Conservation (phyloP, 2,113 vertebrate genomes). For the Corythaixoides concolor region DNA sequence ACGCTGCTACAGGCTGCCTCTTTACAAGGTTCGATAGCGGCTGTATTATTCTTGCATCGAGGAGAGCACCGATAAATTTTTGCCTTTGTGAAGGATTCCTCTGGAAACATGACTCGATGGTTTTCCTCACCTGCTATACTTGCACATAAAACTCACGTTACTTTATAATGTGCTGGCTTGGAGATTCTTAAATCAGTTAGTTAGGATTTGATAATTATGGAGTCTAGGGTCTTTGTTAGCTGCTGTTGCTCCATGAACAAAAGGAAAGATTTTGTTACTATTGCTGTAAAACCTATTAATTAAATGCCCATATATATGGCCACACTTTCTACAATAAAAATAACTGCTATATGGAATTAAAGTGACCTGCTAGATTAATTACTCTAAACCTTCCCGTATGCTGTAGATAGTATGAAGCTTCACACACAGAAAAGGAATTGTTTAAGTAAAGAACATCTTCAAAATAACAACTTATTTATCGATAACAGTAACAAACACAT, state of each 20-base stretch:
- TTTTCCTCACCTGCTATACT: background rate
- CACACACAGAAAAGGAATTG: background rate
- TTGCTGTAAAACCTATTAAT: background rate
- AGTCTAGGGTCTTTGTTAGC: conserved; percentile 48
- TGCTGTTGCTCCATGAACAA: conserved; percentile 3
- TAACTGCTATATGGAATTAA: background rate
- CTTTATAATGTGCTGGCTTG: background rate
- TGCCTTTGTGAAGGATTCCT: background rate
- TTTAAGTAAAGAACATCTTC: background rate
- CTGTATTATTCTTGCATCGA: background rate
- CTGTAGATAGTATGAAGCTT: background rate
- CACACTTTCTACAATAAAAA: background rate
- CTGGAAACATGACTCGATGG: background rate
- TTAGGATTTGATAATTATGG: conserved; percentile 26
- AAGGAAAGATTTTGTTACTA: conserved; percentile 1
- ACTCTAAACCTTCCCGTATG: background rate
- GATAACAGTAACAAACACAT: background rate
- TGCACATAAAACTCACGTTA: background rate
- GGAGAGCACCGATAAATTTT: background rate
- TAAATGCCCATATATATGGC: background rate
- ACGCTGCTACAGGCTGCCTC: background rate
- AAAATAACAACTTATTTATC: background rate
- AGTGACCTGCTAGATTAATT: background rate
- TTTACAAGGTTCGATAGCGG: rapidly evolving
- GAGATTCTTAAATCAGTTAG: conserved; percentile 17